Percentiles rank a stretch among this genome's conserved stretches.
Evolutionary conservation across 1,140 invertebrate genomes (phyloP).

Genomic region (Lasaia peninsularis): DNA sequence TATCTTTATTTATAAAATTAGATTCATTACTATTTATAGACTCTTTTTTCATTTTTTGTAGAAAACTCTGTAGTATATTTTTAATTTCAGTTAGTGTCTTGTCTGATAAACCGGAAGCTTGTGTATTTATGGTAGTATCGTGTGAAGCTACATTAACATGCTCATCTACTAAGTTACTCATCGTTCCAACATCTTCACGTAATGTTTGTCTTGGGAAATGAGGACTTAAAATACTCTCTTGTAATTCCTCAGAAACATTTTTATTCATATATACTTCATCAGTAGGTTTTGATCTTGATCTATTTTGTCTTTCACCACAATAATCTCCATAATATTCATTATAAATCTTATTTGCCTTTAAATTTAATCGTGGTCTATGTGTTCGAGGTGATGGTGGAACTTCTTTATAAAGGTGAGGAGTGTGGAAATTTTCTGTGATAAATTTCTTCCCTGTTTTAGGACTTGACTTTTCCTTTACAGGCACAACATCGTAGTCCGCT

Average conservation of each 20-base stretch:
- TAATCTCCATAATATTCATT: constrained; percentile 40
- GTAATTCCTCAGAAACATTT: not conserved
- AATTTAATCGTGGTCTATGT: constrained; percentile 50
- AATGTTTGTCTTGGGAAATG: constrained; percentile 17
- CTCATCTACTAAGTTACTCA: constrained; percentile 26
- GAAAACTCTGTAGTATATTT: constrained; percentile 58
- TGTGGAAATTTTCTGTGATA: constrained; percentile 35
- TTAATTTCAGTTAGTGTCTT: constrained; percentile 63
- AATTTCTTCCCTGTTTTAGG: constrained; percentile 57
- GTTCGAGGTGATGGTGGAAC: constrained; percentile 66
- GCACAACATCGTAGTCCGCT: constrained; percentile 52
- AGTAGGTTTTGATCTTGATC: constrained; percentile 6
- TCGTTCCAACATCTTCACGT: constrained; percentile 25
- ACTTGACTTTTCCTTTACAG: constrained; percentile 64
- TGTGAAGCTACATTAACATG: constrained; percentile 28
- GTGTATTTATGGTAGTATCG: constrained; percentile 43
- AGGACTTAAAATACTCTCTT: constrained; percentile 2
- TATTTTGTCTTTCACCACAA: constrained; percentile 14
- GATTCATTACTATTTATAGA: constrained; percentile 39
- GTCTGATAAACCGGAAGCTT: constrained; percentile 41
- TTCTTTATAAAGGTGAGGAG: constrained; percentile 45
- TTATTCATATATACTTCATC: constrained; percentile 18
- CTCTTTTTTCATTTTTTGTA: constrained; percentile 63
- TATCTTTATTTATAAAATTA: constrained; percentile 28
- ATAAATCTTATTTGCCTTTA: constrained; percentile 47